These are phyloP conservation scores for Orycteropus afer DNA, from an alignment of 2,113 vertebrate genomes.

Conservation along the genomic window DNA sequence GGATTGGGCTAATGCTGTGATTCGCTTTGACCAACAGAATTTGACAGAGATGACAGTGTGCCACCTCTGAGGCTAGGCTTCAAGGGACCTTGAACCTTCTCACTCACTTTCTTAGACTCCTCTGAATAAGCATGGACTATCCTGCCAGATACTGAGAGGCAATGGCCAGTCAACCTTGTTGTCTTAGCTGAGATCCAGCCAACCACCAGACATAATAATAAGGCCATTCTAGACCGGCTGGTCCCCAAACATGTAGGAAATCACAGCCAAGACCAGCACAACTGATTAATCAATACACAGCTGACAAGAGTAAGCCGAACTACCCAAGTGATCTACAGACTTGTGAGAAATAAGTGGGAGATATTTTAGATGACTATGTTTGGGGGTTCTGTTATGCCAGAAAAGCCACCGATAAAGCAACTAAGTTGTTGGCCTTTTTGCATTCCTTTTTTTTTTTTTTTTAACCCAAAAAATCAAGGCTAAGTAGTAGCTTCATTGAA, in stretches of 20 bases:
- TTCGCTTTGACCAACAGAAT: background rate
- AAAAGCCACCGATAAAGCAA: background rate
- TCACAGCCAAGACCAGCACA: background rate
- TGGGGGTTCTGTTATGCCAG: background rate
- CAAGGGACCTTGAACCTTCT: background rate
- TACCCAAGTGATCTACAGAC: background rate
- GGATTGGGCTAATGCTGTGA: background rate
- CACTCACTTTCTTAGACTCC: background rate
- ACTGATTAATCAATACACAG: background rate
- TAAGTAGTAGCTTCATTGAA: slow-evolving; percentile 1
- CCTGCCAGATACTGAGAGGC: background rate
- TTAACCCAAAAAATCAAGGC: background rate
- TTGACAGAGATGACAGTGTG: background rate
- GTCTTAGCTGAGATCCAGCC: background rate
- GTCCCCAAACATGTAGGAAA: background rate
- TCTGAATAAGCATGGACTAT: background rate
- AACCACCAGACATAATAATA: background rate
- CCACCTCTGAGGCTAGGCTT: background rate
- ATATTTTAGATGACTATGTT: background rate
- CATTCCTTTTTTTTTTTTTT: background rate
- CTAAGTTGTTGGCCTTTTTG: background rate
- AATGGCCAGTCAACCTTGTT: background rate
- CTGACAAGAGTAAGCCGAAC: background rate
- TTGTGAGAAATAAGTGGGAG: background rate
- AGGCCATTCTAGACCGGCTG: background rate